A percentile compares a stretch with the other conserved stretches of the same genome.
These are phyloP conservation scores for Zaprionus kolodkinae DNA, from an alignment of 1,140 invertebrate species.

Conservation along the genomic window DNA sequence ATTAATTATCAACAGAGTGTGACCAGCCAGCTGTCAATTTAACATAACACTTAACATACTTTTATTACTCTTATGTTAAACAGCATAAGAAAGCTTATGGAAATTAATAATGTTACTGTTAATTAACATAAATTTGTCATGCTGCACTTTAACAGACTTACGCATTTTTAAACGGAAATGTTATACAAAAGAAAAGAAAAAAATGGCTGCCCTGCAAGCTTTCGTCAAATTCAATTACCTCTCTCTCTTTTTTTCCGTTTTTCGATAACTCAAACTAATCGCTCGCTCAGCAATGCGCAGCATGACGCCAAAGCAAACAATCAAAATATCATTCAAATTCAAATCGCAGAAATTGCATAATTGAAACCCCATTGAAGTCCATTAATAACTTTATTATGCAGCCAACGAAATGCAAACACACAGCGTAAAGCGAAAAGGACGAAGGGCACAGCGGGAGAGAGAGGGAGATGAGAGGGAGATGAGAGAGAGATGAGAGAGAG, in stretches of 20 bases:
- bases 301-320: conserved; percentile 58
- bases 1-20: not conserved
- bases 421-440: conserved; percentile 14
- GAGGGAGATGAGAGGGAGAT: not conserved
- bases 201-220: not conserved
- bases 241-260: not conserved
- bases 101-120: not conserved
- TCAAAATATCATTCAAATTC: conserved; percentile 81
- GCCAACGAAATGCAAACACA: conserved; percentile 63
- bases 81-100: not conserved
- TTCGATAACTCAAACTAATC: conserved; percentile 31
- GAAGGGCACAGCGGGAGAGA: too few relatives aligned
- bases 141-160: not conserved
- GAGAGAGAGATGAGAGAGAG: not conserved
- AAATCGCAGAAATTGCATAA: conserved; percentile 81
- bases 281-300: conserved; percentile 18
- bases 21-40: not conserved
- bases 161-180: not conserved
- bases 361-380: conserved; percentile 81
- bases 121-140: not conserved
- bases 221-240: not conserved
- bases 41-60: too few relatives aligned
- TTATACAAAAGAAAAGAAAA: not conserved
- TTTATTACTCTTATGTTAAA: not conserved
- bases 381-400: conserved; percentile 81